A percentile compares a stretch with the other conserved stretches of the same genome.
Conservation (phyloP, 2,888 invertebrate genomes). For the Watsonalla binaria region DNA sequence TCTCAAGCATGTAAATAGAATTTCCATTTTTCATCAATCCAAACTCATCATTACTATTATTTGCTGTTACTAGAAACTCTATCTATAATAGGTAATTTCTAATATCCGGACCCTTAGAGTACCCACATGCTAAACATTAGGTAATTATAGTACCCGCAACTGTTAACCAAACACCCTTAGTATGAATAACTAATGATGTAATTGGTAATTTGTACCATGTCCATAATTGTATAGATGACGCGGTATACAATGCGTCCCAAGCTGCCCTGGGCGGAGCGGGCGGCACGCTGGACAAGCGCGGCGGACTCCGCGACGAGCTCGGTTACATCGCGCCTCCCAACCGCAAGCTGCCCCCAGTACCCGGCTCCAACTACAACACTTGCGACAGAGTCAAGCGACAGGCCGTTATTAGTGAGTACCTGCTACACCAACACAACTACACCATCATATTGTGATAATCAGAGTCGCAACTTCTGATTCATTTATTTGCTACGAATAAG, state of each 20-base stretch:
- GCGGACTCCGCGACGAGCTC: constrained; percentile 89
- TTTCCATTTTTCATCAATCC: constrained; percentile 17
- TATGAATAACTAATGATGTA: no score
- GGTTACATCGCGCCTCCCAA: constrained; percentile 96
- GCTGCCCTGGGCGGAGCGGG: constrained; percentile 80
- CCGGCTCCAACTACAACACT: constrained; percentile 95
- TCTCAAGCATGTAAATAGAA: background rate
- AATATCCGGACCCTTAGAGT: no score
- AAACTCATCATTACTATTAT: constrained; percentile 39
- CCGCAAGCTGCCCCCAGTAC: constrained; percentile 93
- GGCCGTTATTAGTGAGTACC: constrained; percentile 94
- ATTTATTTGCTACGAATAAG: no score
- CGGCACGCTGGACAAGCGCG: constrained; percentile 90
- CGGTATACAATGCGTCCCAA: constrained; percentile 92
- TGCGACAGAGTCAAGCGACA: constrained; percentile 96
- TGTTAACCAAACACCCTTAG: no score
- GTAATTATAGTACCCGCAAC: no score
- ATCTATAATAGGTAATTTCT: no score
- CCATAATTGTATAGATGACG: constrained; percentile 82
- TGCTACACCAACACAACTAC: constrained; percentile 1
- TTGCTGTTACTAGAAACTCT: constrained; percentile 23
- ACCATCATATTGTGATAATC: no score
- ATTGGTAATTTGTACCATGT: background rate
- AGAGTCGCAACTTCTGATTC: no score
- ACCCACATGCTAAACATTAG: no score